phyloP scores from a whole-genome alignment of 2,888 invertebrate species.

The Acanthococcus lagerstroemiae region DNA sequence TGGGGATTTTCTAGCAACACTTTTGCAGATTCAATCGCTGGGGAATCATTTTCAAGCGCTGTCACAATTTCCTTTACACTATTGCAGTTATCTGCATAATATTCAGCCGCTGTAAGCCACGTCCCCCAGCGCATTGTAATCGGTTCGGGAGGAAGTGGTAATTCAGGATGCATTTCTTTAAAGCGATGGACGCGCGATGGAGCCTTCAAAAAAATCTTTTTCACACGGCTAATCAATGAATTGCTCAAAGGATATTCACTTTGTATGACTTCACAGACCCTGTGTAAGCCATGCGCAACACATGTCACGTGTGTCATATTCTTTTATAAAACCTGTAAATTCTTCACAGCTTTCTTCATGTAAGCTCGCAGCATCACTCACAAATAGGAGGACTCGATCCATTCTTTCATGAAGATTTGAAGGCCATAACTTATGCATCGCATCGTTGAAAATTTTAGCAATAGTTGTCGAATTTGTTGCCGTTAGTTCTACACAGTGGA shows the following conservation, averaged over 20 bases:
- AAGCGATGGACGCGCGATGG: slow-evolving; percentile 19
- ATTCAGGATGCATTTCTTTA: slow-evolving; percentile 16
- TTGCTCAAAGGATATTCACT: neutral
- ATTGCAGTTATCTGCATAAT: slow-evolving; percentile 7
- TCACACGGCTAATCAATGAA: slow-evolving; percentile 3
- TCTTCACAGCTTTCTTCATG: neutral
- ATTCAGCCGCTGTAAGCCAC: slow-evolving; percentile 21
- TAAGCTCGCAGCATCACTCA: neutral
- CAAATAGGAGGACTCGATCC: neutral
- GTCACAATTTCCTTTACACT: neutral
- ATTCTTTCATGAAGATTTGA: neutral
- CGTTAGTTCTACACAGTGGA: neutral
- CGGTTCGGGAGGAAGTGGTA: slow-evolving; percentile 29
- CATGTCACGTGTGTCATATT: slow-evolving; percentile 12
- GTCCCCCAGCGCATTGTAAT: slow-evolving; percentile 29
- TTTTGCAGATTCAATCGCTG: neutral
- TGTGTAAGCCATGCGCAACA: neutral
- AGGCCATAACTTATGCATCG: neutral
- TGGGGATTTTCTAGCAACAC: neutral
- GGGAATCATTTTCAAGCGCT: neutral
- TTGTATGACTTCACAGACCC: neutral
- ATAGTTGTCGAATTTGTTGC: neutral
- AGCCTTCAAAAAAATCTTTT: slow-evolving; percentile 19
- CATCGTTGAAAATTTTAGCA: neutral
- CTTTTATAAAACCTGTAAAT: neutral